Base-by-base conservation (phyloP, 2,113 vertebrate genomes). In the Thunnus maccoyii region DNA sequence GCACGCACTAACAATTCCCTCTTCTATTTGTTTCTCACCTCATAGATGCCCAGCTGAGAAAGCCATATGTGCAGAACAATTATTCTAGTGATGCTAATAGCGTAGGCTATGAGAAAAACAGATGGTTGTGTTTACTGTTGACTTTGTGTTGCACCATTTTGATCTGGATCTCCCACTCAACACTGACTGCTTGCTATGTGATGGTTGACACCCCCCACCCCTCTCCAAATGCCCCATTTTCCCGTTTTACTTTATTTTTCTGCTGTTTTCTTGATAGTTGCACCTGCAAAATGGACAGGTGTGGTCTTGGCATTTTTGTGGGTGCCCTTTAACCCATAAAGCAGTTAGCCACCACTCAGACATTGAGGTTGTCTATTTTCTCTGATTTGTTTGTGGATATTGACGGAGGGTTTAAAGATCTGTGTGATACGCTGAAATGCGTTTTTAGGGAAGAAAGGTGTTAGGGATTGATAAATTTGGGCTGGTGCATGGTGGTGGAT, bases 401-500 rank as follows among this genome's bases (percentile, higher is more conserved):
- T 61, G 22, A 72, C 22, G 48, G 9, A 41, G 55, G 12, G 9
- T 52, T 60, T 15, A 78, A 22, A 22, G 22, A 22, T 22, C 22
- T 80, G 36, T 70, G 30, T 60, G 60, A 76, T 65, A 25, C 10
- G 25, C 17, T 58, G n/a, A 44, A 46, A 0, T 2, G 2, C 0
- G 0, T 61, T 18, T 22, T 54, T 20, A 50, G 12, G 36, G 27
- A 44, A 51, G 44, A 54, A 82, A 55, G 18, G 9, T 50, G 1
- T 65, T 47, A 41, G 36, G 15, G 51, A 62, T 20, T 82, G 68
- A 83, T 69, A n/a, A 56, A 61, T 10, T 61, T 48, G 8, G 25
- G 73, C 78, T 90, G 87, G 14, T 90, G 83, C 54, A 57, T 77
- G 89, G 86, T 91, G 89, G 86, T 84, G 86, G 69, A 57, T 74